Conservation (phyloP, 2,888 invertebrate genomes). For the Stenoptilia bipunctidactyla region DNA sequence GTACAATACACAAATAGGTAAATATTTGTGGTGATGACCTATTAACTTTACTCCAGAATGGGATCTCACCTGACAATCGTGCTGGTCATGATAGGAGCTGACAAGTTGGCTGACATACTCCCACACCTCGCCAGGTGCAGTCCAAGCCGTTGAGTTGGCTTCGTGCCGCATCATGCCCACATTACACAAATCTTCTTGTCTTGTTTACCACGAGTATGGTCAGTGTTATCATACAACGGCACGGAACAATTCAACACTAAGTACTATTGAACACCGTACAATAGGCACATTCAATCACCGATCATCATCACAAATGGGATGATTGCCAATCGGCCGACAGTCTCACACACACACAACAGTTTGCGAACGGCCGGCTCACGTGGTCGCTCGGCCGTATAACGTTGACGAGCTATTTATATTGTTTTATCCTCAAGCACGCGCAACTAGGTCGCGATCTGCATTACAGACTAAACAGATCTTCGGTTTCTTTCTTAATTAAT, state of each 20-base stretch:
- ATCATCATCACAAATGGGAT: background rate
- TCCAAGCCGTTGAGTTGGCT: slow-evolving; percentile 55
- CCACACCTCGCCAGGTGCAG: slow-evolving; percentile 74
- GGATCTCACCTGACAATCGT: slow-evolving; percentile 54
- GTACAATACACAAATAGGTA: no score
- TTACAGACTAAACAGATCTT: slow-evolving; percentile 26
- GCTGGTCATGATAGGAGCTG: slow-evolving; percentile 72
- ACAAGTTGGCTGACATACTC: slow-evolving; percentile 77
- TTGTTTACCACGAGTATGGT: no score
- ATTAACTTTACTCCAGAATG: no score
- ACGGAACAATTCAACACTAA: no score
- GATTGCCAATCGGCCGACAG: no score
- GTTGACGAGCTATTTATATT: slow-evolving; percentile 68
- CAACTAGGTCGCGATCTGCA: slow-evolving; percentile 66
- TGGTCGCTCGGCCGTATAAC: slow-evolving; percentile 20
- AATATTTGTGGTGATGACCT: no score
- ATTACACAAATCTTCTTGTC: slow-evolving; percentile 27
- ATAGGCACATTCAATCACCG: background rate
- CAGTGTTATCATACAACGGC: background rate
- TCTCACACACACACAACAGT: no score
- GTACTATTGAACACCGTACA: no score
- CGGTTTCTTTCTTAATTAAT: no score
- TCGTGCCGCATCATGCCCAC: slow-evolving; percentile 67
- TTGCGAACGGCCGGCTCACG: no score
- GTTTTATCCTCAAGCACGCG: slow-evolving; percentile 68